phyloP scores from a whole-genome alignment of 2,113 vertebrate genomes.

The Rousettus leschenaultii region DNA sequence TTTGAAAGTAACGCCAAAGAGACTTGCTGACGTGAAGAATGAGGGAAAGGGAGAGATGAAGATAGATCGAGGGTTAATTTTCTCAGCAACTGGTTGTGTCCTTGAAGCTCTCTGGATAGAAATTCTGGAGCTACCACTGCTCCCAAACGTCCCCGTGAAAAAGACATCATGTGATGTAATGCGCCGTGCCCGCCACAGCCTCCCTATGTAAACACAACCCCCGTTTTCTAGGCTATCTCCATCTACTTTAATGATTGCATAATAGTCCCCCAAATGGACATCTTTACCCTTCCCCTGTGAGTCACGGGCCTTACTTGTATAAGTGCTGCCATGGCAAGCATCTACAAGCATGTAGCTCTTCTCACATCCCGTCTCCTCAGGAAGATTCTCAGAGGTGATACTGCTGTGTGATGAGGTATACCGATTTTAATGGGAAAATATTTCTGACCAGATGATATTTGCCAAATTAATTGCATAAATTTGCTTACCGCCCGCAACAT shows the following conservation, averaged over 20 bases:
- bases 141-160: background rate
- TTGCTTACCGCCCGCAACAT: background rate
- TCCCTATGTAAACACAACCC: background rate
- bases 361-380: background rate
- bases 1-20: background rate
- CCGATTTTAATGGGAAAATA: background rate
- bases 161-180: accelerated
- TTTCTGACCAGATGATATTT: background rate
- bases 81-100: background rate
- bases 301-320: background rate
- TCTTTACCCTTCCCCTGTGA: background rate
- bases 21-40: background rate
- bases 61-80: background rate
- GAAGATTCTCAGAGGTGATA: background rate
- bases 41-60: background rate
- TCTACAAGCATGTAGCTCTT: too few relatives aligned
- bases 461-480: background rate
- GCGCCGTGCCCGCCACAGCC: background rate
- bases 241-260: background rate
- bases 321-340: background rate
- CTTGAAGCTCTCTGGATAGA: background rate
- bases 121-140: background rate
- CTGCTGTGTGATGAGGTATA: accelerated
- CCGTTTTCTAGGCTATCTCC: background rate
- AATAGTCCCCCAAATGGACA: background rate